A percentile compares a stretch with the other conserved stretches of the same genome.
Conservation (phyloP, 2,113 vertebrate genomes). For the Stictonetta naevosa region DNA sequence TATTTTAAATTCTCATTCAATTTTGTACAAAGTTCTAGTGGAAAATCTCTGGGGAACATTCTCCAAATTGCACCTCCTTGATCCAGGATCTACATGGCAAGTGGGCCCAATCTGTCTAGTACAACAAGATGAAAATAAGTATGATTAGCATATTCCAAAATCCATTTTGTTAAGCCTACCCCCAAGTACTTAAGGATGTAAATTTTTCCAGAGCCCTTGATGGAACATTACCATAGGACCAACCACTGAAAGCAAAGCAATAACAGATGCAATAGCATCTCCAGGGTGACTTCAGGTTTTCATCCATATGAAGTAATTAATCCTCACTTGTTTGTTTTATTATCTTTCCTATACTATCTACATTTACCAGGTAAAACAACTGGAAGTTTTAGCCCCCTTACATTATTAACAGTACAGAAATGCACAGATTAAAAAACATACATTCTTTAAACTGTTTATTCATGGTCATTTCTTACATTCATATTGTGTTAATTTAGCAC, state of each 20-base stretch:
- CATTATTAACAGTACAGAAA: neutral
- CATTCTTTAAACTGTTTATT: neutral
- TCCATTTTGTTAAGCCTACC: slow-evolving; percentile 21
- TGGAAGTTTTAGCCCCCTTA: neutral
- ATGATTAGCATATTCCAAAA: slow-evolving; percentile 25
- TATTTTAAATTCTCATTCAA: neutral
- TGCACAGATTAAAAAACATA: neutral
- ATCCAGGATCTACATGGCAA: neutral
- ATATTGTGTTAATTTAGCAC: neutral
- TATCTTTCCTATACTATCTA: neutral
- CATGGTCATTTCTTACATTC: neutral
- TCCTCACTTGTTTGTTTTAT: neutral
- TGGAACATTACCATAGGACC: neutral
- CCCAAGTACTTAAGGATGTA: slow-evolving; percentile 27
- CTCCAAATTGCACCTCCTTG: neutral
- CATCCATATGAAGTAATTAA: slow-evolving; percentile 49
- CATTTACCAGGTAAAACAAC: neutral
- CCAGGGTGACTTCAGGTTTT: slow-evolving; percentile 45
- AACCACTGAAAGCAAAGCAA: neutral
- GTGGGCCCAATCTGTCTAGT: neutral
- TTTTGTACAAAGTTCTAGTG: neutral
- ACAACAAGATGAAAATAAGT: neutral
- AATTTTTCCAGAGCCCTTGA: slow-evolving; percentile 31
- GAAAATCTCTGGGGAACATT: neutral
- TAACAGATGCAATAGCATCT: slow-evolving; percentile 51